Base-by-base conservation (phyloP, 2,113 vertebrate species). In the Cercopithecus mona region DNA sequence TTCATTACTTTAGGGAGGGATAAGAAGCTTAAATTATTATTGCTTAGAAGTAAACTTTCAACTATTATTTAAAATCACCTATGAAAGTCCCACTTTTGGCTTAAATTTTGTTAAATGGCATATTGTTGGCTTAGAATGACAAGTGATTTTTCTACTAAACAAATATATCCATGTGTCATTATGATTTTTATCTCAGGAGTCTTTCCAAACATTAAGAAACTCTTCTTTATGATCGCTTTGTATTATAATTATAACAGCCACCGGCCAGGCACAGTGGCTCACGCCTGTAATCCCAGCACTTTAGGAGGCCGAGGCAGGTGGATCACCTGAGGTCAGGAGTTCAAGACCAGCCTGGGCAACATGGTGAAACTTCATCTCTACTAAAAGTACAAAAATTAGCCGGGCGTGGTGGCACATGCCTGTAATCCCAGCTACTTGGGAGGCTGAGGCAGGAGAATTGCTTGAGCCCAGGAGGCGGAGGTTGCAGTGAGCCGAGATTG, bases 21-120 rank as follows among this genome's bases (percentile, higher is more conserved):
- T 14, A 6, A 81, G 92, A 75, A 94, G 12, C 35, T 92, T 83
- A 61, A 94, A 66, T 59, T n/a, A 9, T 66, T 55, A 84, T 68
- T 64, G 16, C 40, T 80, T 88, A 88, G n/a, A 80, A 75, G 11
- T 64, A 70, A 76, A 75, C 68, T 86, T 93, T 97, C 61, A 84
- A 35, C 40, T 91, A 59, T 70, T 40, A 0, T 30, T 25, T 61
- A 90, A 96, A 75, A 59, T 4, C 1, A 85, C 72, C 14, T 64
- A 79, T 52, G 20, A 72, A 97, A 89, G 45, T 80, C 43, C 14
- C 52, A 40, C 17, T 75, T 84, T 73, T 25, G 18, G 2, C 16
- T 17, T 73, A 73, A 93, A 57, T 14, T 85, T 72, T 61, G n/a
- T 70, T 88, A 85, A 25, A 52, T 1, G 20, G 16, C 32, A 52